Evolutionary conservation across 2,113 vertebrate genomes (phyloP).

Genomic region (Melanocharis versteri): DNA sequence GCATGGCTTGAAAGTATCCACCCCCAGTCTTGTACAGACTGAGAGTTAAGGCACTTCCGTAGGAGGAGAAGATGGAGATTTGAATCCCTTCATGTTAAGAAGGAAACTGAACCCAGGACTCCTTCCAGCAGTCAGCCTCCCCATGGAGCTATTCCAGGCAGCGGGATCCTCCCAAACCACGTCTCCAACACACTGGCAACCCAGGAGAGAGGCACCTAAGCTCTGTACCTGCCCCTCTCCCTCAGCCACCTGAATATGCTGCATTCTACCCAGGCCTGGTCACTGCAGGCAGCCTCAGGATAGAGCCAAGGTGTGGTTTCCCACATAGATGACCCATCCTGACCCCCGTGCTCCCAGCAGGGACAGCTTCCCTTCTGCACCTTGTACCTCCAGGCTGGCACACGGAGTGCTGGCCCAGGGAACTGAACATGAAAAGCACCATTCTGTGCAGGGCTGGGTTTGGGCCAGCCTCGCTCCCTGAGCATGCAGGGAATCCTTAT

Average conservation of each 20-base stretch:
- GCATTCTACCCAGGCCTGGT: not conserved
- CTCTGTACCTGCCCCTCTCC: not conserved
- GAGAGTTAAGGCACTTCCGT: not conserved
- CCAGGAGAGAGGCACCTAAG: not conserved
- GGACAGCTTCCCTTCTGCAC: not conserved
- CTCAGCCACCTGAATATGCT: not conserved
- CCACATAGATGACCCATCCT: not conserved
- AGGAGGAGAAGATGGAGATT: not conserved
- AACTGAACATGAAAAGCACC: fast-evolving
- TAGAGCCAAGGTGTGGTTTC: not conserved
- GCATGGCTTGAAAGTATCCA: not conserved
- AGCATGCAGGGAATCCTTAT: not conserved
- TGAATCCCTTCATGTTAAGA: not conserved
- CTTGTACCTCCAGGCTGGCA: not conserved
- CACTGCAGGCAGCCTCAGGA: not conserved
- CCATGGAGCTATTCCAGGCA: not conserved
- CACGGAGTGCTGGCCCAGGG: not conserved
- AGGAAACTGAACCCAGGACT: not conserved
- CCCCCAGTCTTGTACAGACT: not conserved
- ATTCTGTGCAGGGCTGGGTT: not conserved
- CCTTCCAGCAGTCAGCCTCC: not conserved
- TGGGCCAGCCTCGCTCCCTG: not conserved
- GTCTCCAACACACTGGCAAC: not conserved
- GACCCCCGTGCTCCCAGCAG: not conserved
- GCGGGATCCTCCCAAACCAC: not conserved